These are phyloP conservation scores for Pseudococcus jackbeardsleyi DNA, from an alignment of 2,888 invertebrate species.

Conservation along the genomic window DNA sequence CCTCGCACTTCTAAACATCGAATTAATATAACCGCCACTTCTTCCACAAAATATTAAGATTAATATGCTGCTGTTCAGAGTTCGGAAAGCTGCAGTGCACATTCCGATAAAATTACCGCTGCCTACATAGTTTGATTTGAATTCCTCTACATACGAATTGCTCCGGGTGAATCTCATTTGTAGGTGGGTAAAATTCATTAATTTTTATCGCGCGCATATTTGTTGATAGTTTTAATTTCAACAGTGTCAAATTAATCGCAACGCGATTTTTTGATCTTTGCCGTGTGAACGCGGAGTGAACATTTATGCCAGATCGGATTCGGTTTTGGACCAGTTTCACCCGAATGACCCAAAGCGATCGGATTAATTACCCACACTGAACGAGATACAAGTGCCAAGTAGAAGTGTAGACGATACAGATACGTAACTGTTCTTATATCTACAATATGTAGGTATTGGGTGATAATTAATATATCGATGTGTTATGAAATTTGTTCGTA, in stretches of 20 bases:
- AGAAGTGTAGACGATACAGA: not conserved
- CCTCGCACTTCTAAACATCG: constrained; percentile 50
- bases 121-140: constrained; percentile 42
- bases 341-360: constrained; percentile 29
- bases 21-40: constrained; percentile 46
- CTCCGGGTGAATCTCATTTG: constrained; percentile 46
- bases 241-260: constrained; percentile 35
- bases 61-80: constrained; percentile 19
- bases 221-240: constrained; percentile 51
- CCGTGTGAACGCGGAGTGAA: constrained; percentile 23
- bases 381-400: constrained; percentile 2
- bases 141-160: constrained; percentile 2
- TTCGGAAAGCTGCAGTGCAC: constrained; percentile 17
- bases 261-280: constrained; percentile 39
- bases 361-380: not conserved
- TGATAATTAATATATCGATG: not conserved
- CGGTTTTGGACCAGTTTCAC: not conserved
- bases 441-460: not conserved
- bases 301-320: not conserved
- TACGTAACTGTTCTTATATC: not conserved
- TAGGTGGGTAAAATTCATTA: constrained; percentile 48
- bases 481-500: not conserved
- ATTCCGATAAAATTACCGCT: constrained; percentile 37
- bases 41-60: constrained; percentile 38
- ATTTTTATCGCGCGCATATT: constrained; percentile 45